phyloP scores from a whole-genome alignment of 1,140 invertebrate genomes.

The Manduca sexta region DNA sequence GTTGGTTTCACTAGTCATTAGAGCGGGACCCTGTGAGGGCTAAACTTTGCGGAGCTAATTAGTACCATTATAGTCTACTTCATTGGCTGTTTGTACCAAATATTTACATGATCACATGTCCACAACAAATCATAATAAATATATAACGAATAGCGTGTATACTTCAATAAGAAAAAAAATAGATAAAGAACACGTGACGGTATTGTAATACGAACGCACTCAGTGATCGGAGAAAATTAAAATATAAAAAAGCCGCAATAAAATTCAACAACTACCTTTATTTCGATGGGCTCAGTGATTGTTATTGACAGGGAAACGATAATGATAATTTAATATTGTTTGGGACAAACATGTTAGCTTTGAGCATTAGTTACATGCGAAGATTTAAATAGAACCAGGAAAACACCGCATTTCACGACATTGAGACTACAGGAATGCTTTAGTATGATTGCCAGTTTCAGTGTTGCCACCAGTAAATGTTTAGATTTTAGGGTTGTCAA shows the following conservation, averaged over 20 bases:
- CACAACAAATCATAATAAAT: slow-evolving; percentile 8
- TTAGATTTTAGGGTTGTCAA: too few species aligned
- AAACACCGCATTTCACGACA: not conserved
- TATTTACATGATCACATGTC: slow-evolving; percentile 26
- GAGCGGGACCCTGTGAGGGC: too few species aligned
- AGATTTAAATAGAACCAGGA: not conserved
- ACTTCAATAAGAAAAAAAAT: too few species aligned
- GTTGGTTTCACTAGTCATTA: too few species aligned
- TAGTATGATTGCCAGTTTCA: not conserved
- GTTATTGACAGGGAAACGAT: too few species aligned
- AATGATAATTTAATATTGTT: not conserved
- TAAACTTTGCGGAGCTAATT: too few species aligned
- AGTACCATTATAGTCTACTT: slow-evolving; percentile 4
- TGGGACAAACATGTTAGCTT: not conserved
- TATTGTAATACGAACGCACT: not conserved
- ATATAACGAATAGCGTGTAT: too few species aligned
- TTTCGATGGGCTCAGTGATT: too few species aligned
- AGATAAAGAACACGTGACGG: too few species aligned
- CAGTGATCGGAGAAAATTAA: not conserved
- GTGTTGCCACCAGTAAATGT: too few species aligned
- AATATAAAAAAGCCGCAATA: too few species aligned
- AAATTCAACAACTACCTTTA: too few species aligned
- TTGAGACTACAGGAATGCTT: not conserved
- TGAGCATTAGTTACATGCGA: not conserved
- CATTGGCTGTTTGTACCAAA: slow-evolving; percentile 21